phyloP scores from a whole-genome alignment of 2,797 vertebrate species.

The Manis javanica region DNA sequence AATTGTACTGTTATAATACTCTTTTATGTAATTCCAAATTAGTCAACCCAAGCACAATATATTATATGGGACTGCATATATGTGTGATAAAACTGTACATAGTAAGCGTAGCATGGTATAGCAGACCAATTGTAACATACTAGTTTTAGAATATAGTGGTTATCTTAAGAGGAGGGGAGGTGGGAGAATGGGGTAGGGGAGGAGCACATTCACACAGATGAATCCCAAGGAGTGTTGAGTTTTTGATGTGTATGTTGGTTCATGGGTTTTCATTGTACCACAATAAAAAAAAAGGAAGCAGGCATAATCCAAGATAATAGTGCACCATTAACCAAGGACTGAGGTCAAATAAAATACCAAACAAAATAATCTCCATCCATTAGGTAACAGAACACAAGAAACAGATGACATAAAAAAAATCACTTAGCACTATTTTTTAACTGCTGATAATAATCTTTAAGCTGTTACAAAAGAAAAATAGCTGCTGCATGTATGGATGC shows the following conservation, averaged over 20 bases:
- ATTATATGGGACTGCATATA: not conserved
- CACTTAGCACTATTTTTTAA: not conserved
- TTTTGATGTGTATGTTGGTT: not conserved
- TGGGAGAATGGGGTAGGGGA: not conserved
- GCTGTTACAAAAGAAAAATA: slow-evolving; percentile 4
- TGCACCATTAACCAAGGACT: not conserved
- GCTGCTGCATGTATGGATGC: not conserved
- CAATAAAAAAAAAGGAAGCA: not conserved
- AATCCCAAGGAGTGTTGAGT: not conserved
- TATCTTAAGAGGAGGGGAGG: not conserved
- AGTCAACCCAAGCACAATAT: not conserved
- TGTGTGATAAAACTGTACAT: not conserved
- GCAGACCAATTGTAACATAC: not conserved
- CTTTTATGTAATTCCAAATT: not conserved
- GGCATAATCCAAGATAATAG: not conserved
- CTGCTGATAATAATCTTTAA: slow-evolving; percentile 13
- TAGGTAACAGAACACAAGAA: not conserved
- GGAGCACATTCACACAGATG: not conserved
- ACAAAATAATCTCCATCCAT: not conserved
- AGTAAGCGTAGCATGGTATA: not conserved
- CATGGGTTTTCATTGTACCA: not conserved
- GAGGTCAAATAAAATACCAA: not conserved
- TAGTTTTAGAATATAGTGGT: not conserved
- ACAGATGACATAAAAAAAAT: not conserved
- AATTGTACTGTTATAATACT: not conserved